phyloP scores from a whole-genome alignment of 2,888 invertebrate genomes.

The Lacanobia wlatinum region DNA sequence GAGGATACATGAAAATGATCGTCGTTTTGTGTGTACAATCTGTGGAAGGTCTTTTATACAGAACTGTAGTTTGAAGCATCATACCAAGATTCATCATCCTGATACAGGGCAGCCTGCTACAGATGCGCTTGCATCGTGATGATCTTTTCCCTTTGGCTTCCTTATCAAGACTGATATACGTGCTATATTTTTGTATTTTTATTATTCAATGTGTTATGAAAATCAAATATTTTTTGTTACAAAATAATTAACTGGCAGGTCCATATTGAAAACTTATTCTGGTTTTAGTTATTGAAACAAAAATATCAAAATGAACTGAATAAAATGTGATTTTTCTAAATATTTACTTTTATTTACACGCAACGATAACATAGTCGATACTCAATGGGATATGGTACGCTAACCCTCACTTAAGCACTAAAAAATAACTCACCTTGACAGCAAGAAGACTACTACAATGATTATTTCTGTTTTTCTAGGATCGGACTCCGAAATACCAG shows the following conservation, averaged over 20 bases:
- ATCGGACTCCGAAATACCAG: slow-evolving; percentile 73
- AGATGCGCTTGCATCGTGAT: slow-evolving; percentile 53
- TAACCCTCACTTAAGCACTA: slow-evolving; percentile 32
- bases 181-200: background rate
- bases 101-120: slow-evolving; percentile 45
- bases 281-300: background rate
- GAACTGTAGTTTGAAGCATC: slow-evolving; percentile 84
- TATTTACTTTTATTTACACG: slow-evolving; percentile 39
- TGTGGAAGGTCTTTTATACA: slow-evolving; percentile 85
- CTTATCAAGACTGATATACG: slow-evolving; percentile 23
- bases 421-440: slow-evolving; percentile 18
- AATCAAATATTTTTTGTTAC: background rate
- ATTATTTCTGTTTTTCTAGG: slow-evolving; percentile 88
- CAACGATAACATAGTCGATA: slow-evolving; percentile 14
- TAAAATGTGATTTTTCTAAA: slow-evolving; percentile 50
- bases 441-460: slow-evolving; percentile 60
- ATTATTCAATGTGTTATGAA: background rate
- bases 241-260: background rate
- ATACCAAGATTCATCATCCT: slow-evolving; percentile 83
- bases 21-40: slow-evolving; percentile 80
- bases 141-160: background rate
- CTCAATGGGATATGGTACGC: slow-evolving; percentile 37
- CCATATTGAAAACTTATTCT: background rate
- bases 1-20: slow-evolving; percentile 85
- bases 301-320: slow-evolving; percentile 40